Base-by-base conservation (phyloP, 2,113 vertebrate genomes). In the Lepisosteus osseus region DNA sequence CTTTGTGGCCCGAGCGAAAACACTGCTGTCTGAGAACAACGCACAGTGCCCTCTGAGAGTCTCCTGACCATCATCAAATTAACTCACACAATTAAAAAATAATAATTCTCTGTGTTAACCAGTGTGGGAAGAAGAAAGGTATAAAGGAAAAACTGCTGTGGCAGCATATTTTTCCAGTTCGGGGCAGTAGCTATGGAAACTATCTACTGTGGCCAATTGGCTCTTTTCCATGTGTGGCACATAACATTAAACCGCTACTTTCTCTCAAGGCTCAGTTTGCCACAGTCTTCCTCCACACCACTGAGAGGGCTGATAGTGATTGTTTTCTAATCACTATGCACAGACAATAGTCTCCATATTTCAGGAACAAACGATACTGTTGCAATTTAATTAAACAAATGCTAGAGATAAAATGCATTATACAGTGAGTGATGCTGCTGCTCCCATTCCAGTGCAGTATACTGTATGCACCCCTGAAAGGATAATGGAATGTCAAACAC, bases 121-220 rank as follows among this genome's bases (percentile, higher is more conserved):
- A 64, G 54, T 45, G 62, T 66, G 42, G 67, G 61, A 69, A 76
- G 74, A 55, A 42, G 13, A 42, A 12, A 87, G 72, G 78, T 78
- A 76, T 74, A 72, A 76, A 74, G 74, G 76, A 79, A 83, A 84
- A 64, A 86, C 72, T 65, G 73, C 87, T 83, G 77, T 13, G 68
- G 70, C 72, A 79, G 85, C 86, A 82, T 82, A 83, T 90, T 85
- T 80, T 82, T 85, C 85, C 81, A 79, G 78, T 76, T 73, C 73
- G 83, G 75, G 75, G 83, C 83, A 87, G 89, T 86, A 89, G 80
- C 89, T 87, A 92, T 87, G 86, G 87, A 89, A 70, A 90, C 87
- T 86, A 83, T 85, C 83, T 89, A 82, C 63, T 83, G 79, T 86
- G 71, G 83, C 83, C 86, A 86, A 86, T 70, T 83, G 88, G 88